These are phyloP conservation scores for Cephalopterus ornatus DNA, from an alignment of 2,113 vertebrate genomes.

Conservation along the genomic window DNA sequence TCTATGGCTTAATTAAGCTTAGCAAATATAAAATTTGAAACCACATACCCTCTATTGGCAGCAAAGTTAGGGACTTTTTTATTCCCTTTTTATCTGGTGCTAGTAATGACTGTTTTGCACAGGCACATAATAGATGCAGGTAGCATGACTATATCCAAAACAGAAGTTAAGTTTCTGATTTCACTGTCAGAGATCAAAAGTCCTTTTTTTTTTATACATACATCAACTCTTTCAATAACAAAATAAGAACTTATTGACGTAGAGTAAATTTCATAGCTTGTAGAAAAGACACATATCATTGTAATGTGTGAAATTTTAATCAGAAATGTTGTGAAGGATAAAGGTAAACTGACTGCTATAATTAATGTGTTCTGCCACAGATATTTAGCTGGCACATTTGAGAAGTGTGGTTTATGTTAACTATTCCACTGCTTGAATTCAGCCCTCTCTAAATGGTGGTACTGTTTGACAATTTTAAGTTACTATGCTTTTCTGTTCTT, in stretches of 20 bases:
- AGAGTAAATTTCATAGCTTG: slow-evolving; percentile 91
- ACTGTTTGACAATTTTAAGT: neutral
- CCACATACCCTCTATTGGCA: slow-evolving; percentile 81
- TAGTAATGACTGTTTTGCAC: slow-evolving; percentile 85
- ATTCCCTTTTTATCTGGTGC: slow-evolving; percentile 76
- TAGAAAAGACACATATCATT: slow-evolving; percentile 91
- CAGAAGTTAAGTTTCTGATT: slow-evolving; percentile 85
- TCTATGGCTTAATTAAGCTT: slow-evolving; percentile 99
- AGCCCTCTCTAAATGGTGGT: slow-evolving; percentile 45
- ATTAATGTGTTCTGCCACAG: slow-evolving; percentile 96
- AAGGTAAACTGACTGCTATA: slow-evolving; percentile 91
- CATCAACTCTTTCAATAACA: slow-evolving; percentile 81
- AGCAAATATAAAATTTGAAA: slow-evolving; percentile 96
- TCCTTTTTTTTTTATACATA: slow-evolving; percentile 69
- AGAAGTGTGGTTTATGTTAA: slow-evolving; percentile 84
- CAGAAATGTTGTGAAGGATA: slow-evolving; percentile 95
- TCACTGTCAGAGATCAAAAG: slow-evolving; percentile 79
- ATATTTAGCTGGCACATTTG: slow-evolving; percentile 91
- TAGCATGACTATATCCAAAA: slow-evolving; percentile 82
- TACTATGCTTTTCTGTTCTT: neutral
- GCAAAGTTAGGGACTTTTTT: slow-evolving; percentile 86
- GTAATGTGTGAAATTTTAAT: slow-evolving; percentile 99
- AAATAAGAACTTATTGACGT: slow-evolving; percentile 81
- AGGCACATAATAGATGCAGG: slow-evolving; percentile 79
- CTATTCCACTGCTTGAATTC: slow-evolving; percentile 73